Base-by-base conservation (phyloP, 53 echinoderm and acorn worm genomes). In the Astropecten irregularis region DNA sequence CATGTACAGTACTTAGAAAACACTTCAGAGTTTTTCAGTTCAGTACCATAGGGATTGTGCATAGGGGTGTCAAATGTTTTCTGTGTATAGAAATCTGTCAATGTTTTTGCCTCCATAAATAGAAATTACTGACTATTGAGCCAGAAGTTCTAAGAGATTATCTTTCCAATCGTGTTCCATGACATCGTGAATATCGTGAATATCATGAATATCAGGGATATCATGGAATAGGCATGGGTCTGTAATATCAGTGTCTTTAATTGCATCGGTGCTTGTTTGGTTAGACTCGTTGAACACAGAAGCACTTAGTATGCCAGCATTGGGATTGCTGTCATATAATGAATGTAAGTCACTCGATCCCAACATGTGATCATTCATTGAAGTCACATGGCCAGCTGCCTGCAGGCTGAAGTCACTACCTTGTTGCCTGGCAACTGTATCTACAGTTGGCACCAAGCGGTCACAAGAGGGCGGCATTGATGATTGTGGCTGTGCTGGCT, bases 401-500 rank as follows among this genome's bases (percentile, higher is more conserved):
- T n/a, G n/a, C n/a, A n/a, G n/a, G n/a, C n/a, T n/a, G n/a, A n/a
- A n/a, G n/a, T n/a, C n/a, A n/a, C n/a, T n/a, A n/a, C n/a, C n/a
- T n/a, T 19, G 74, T 74, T 74, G 74, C 74, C 31, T 28, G 33
- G 74, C 74, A 57, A 74, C 74, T 37, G 57, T 35, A 27, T 38
- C 37, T 18, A 28, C 4, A 26, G 25, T 13, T 73, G 73, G 38
- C 22, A 0, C 37, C 21, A 52, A 19, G n/a, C 15, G 39, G 39
- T 15, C 57, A 57, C 74, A 74, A 55, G 74, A 74, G 74, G 74
- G 74, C 74, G 38, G 26, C 74, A 57, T 27, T 26, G 58, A 38
- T 49, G 52, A 14, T 4, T 47, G 30, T 14, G 27, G 22, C 71
- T 49, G 0, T 10, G n/a, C n/a, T 21, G 15, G 11, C 39, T 33